These are phyloP conservation scores for Prunella himalayana DNA, from an alignment of 2,113 vertebrate species.

Conservation along the genomic window DNA sequence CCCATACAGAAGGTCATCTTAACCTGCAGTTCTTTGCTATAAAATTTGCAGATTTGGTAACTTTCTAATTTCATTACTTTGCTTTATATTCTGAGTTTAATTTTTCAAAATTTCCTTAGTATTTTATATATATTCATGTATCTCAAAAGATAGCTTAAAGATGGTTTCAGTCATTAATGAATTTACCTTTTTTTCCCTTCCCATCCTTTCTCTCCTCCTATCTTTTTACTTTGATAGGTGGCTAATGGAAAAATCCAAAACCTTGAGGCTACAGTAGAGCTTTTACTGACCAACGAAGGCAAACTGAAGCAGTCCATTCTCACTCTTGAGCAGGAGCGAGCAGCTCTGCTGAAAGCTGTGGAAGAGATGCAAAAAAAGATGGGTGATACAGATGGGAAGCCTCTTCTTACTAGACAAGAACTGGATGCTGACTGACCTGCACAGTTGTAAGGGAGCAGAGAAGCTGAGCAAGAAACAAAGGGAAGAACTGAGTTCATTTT, in stretches of 20 bases:
- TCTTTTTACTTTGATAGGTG: conserved; percentile 72
- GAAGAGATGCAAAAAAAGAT: conserved; percentile 70
- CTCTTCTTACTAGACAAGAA: background rate
- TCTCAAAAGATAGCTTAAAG: background rate
- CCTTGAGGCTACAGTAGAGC: conserved; percentile 82
- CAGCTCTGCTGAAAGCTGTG: conserved; percentile 74
- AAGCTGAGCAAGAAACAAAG: conserved; percentile 6
- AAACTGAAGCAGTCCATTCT: conserved; percentile 78
- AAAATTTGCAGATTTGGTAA: background rate
- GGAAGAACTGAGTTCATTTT: conserved; percentile 7
- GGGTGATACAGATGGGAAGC: background rate
- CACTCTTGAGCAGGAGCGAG: conserved; percentile 81
- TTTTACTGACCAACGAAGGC: conserved; percentile 76
- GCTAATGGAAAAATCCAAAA: conserved; percentile 86
- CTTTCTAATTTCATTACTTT: background rate
- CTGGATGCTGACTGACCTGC: conserved; percentile 43
- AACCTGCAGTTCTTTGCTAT: background rate
- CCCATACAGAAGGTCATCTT: background rate
- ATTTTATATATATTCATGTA: background rate
- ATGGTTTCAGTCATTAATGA: background rate
- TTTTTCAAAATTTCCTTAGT: background rate
- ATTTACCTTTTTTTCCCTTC: background rate
- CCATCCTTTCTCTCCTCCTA: background rate
- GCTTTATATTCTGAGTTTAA: background rate
- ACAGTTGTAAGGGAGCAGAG: background rate